These are phyloP conservation scores for Drosophila sp. DNA, from an alignment of 1,140 invertebrate species.

Conservation along the genomic window DNA sequence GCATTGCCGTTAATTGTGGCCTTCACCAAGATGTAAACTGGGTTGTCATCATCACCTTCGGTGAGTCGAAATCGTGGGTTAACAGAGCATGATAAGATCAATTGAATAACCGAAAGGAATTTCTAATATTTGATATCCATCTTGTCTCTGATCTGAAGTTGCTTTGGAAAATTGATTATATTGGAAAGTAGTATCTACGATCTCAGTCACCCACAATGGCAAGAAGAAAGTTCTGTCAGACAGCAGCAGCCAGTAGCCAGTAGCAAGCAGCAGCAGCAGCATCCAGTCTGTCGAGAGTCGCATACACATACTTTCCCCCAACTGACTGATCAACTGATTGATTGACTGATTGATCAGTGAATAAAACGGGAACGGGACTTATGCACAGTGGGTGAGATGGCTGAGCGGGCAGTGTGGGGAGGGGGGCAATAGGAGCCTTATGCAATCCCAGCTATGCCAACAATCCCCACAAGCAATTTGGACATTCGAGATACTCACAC, in stretches of 20 bases:
- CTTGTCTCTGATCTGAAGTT: neutral
- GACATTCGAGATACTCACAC: constrained; percentile 40
- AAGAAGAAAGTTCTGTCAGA: constrained; percentile 33
- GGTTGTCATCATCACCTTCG: constrained; percentile 5
- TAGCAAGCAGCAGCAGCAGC: neutral
- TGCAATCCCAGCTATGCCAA: constrained; percentile 45
- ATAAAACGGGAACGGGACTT: constrained; percentile 13
- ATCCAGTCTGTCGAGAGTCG: no score
- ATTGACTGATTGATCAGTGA: constrained; percentile 15
- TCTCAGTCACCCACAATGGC: neutral
- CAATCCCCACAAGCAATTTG: constrained; percentile 53
- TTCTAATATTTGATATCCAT: neutral
- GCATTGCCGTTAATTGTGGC: constrained; percentile 45
- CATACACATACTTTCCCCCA: constrained; percentile 14
- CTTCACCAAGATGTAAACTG: constrained; percentile 37
- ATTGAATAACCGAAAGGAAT: neutral
- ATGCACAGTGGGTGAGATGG: neutral
- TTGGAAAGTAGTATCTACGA: neutral
- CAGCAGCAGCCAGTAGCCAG: no score
- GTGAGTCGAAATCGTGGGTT: neutral
- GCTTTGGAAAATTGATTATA: neutral
- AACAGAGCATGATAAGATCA: neutral
- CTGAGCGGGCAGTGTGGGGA: neutral
- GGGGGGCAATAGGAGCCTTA: constrained; percentile 14
- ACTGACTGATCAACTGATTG: constrained; percentile 12